phyloP scores from a whole-genome alignment of 2,797 vertebrate species.

The Oceanodroma leucorhoa region DNA sequence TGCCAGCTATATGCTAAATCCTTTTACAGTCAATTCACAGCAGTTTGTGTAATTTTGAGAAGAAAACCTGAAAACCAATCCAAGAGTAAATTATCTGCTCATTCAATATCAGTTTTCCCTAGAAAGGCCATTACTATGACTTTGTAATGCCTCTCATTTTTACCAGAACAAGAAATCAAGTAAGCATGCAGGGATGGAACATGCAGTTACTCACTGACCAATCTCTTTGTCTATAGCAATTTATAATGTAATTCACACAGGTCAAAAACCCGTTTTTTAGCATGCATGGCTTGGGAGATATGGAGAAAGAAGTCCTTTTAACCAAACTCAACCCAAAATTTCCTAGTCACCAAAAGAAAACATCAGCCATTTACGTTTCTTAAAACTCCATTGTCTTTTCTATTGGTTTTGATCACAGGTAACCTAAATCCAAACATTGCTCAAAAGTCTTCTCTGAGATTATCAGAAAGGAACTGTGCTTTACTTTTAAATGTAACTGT shows the following conservation, averaged over 20 bases:
- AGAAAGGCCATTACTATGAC: background rate
- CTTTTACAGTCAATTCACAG: background rate
- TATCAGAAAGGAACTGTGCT: background rate
- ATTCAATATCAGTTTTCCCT: background rate
- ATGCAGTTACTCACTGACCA: background rate
- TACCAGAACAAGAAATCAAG: background rate
- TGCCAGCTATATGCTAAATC: background rate
- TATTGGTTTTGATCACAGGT: constrained; percentile 1
- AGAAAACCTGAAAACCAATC: background rate
- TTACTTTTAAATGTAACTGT: constrained; percentile 37
- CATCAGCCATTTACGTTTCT: background rate
- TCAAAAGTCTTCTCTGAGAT: constrained; percentile 31
- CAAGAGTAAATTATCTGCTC: background rate
- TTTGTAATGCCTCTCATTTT: background rate
- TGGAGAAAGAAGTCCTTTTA: background rate
- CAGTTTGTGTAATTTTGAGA: background rate
- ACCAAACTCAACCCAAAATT: background rate
- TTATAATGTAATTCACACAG: background rate
- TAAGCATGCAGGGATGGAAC: background rate
- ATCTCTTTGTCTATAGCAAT: background rate
- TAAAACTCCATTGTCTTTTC: background rate
- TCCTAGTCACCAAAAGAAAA: background rate
- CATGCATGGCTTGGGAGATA: background rate
- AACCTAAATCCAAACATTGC: background rate
- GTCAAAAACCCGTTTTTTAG: background rate